A percentile compares a stretch with the other conserved stretches of the same genome.
Conservation (phyloP, 2,113 vertebrate genomes). For the Phalacrocorax pelagicus region DNA sequence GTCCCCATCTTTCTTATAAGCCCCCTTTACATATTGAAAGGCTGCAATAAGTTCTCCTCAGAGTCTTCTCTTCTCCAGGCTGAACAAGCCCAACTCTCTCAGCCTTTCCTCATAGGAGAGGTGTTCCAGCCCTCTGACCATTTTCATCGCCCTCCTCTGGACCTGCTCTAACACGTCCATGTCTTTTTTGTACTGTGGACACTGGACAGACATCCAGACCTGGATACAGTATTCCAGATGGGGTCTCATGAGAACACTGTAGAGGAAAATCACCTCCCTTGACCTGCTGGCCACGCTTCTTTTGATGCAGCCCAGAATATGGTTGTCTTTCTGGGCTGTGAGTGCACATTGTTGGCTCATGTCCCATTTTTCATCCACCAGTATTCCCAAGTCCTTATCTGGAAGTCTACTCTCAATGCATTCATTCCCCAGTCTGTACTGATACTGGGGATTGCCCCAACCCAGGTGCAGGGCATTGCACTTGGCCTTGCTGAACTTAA, state of each 20-base stretch:
- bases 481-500: not conserved
- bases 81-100: not conserved
- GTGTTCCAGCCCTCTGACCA: not conserved
- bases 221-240: not conserved
- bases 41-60: too few species aligned
- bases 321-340: not conserved
- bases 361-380: not conserved
- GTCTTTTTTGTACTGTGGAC: not conserved
- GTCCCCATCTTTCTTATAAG: too few species aligned
- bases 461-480: not conserved
- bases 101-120: not conserved
- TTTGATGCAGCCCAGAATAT: not conserved
- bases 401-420: not conserved
- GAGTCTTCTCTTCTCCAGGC: too few species aligned
- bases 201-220: not conserved
- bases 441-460: not conserved
- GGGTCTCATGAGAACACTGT: rapidly evolving
- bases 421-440: not conserved
- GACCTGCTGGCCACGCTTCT: not conserved
- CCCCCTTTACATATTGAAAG: too few species aligned
- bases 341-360: not conserved
- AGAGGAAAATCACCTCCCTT: not conserved
- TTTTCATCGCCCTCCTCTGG: not conserved
- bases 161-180: not conserved
- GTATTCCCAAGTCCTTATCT: not conserved